Conservation (phyloP, 2,888 invertebrate genomes). For the Nycteola revayana region DNA sequence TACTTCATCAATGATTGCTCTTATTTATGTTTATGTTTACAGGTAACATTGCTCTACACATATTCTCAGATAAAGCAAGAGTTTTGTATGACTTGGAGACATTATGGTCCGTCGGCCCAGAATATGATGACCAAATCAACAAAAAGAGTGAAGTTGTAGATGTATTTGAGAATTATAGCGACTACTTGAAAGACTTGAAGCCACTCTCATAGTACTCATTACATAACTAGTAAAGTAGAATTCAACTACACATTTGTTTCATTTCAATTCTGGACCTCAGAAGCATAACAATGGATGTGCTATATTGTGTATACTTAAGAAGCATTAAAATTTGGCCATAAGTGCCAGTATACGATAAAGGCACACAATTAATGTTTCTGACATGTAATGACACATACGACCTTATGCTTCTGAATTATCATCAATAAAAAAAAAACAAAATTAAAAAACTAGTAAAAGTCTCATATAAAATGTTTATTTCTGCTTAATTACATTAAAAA, state of each 20-base stretch:
- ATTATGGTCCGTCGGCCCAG: conserved; percentile 93
- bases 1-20: too few species aligned
- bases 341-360: too few species aligned
- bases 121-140: conserved; percentile 88
- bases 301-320: conserved; percentile 1
- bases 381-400: too few species aligned
- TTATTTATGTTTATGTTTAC: too few species aligned
- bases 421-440: too few species aligned
- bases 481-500: conserved; percentile 72
- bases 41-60: conserved; percentile 96
- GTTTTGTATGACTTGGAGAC: conserved; percentile 92
- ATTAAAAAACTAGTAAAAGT: conserved; percentile 62
- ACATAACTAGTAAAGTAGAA: too few species aligned
- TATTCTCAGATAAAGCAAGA: conserved; percentile 88
- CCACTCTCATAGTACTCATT: conserved; percentile 64
- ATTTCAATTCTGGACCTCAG: too few species aligned
- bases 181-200: conserved; percentile 83
- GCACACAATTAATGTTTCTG: too few species aligned
- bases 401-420: too few species aligned
- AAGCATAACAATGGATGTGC: too few species aligned
- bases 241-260: too few species aligned
- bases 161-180: conserved; percentile 85
- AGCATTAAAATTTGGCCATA: too few species aligned
- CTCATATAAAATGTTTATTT: conserved; percentile 82
- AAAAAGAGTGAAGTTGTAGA: conserved; percentile 83